phyloP scores from a whole-genome alignment of 2,113 vertebrate species.

The Cervus canadensis region DNA sequence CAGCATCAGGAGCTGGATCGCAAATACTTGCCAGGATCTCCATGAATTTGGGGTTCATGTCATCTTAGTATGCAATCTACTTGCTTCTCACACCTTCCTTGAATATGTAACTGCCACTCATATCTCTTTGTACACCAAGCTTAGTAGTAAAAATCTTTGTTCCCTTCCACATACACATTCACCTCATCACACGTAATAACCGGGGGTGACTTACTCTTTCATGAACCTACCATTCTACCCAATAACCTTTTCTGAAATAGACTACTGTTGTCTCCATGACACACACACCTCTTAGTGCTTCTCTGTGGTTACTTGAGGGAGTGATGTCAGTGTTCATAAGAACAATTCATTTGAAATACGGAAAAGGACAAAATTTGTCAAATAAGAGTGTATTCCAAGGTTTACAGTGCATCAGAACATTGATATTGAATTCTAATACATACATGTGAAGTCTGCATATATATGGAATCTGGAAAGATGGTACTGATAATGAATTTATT shows the following conservation, averaged over 20 bases:
- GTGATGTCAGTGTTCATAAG: background rate
- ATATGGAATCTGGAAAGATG: background rate
- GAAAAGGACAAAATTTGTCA: background rate
- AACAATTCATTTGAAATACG: background rate
- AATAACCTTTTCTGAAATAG: background rate
- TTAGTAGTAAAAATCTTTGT: background rate
- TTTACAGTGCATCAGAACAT: background rate
- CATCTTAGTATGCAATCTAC: background rate
- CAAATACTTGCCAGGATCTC: background rate
- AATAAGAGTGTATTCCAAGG: background rate
- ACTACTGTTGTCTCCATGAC: background rate
- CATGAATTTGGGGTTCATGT: background rate
- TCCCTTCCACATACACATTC: background rate
- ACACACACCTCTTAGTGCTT: background rate
- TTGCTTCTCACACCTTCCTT: background rate
- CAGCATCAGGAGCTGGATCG: background rate
- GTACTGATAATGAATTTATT: background rate
- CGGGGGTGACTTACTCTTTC: fast-evolving
- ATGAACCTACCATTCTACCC: background rate
- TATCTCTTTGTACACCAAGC: background rate
- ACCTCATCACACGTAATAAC: background rate
- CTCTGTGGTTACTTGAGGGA: background rate
- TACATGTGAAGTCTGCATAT: background rate
- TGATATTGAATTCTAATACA: background rate
- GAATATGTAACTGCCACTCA: background rate